These are phyloP conservation scores for Penaeus indicus DNA, from an alignment of 1,140 invertebrate species.

Conservation along the genomic window DNA sequence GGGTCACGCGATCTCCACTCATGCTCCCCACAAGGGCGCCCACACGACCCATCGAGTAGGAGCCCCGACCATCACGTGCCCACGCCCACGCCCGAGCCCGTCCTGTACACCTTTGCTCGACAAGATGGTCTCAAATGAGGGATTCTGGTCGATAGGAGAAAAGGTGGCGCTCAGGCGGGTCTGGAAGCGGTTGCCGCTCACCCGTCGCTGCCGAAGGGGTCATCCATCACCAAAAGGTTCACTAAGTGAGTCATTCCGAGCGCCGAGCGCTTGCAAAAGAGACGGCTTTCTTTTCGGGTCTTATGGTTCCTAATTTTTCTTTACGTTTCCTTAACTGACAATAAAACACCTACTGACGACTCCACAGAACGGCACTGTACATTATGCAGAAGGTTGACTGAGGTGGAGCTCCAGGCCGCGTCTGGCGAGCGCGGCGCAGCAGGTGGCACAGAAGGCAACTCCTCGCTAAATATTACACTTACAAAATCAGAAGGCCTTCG, in stretches of 20 bases:
- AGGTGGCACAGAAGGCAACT: neutral
- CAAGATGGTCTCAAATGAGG: neutral
- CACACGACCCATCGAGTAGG: constrained; percentile 66
- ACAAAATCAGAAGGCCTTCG: constrained; percentile 37
- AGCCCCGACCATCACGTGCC: constrained; percentile 48
- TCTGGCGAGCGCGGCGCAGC: no score
- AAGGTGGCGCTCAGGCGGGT: neutral
- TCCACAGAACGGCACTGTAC: no score
- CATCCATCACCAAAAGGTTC: neutral
- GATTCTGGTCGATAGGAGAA: constrained; percentile 5
- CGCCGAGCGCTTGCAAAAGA: no score
- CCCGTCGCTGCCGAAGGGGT: neutral
- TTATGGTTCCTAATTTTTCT: no score
- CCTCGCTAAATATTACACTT: neutral
- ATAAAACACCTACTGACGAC: no score
- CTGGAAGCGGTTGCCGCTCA: constrained; percentile 6
- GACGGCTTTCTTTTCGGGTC: no score
- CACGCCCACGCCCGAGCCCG: constrained; percentile 5
- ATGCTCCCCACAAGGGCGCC: constrained; percentile 66
- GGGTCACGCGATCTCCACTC: constrained; percentile 66
- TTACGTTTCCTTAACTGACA: no score
- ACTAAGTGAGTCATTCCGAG: neutral
- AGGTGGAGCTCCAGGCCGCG: no score
- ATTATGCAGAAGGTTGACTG: no score
- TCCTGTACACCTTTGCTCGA: neutral